Evolutionary conservation across 2,797 vertebrate genomes (phyloP).

Genomic region (Pseudochromis fuscus): DNA sequence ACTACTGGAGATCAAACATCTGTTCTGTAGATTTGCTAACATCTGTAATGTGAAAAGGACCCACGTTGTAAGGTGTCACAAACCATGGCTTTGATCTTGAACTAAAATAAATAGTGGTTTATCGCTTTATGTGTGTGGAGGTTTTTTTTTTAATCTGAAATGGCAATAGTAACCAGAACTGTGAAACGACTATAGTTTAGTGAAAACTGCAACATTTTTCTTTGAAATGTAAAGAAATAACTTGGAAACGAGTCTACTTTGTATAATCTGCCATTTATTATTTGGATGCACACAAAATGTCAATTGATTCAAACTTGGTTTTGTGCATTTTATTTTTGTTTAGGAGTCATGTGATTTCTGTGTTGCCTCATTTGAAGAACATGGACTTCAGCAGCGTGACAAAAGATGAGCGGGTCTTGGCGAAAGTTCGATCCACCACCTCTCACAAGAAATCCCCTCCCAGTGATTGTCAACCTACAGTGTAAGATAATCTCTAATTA

Average conservation of each 20-base stretch:
- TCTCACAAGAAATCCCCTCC: not conserved
- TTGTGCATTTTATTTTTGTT: conserved; percentile 19
- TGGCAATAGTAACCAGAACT: not conserved
- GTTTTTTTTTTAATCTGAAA: not conserved
- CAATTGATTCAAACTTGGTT: not conserved
- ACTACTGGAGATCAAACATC: not conserved
- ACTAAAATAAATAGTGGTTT: not conserved
- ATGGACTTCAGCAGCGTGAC: conserved; percentile 89
- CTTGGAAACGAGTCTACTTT: conserved; percentile 4
- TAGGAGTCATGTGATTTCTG: conserved; percentile 83
- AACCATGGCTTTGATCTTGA: not conserved
- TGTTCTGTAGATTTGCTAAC: not conserved
- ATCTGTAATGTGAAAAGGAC: not conserved
- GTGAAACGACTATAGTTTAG: not conserved
- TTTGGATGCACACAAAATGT: not conserved
- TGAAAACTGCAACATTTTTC: not conserved
- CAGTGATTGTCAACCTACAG: not conserved
- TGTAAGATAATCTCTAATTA: not conserved
- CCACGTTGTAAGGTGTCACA: not conserved
- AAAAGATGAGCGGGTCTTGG: conserved; percentile 78
- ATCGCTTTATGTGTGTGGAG: too few relatives aligned
- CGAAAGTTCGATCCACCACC: conserved; percentile 65
- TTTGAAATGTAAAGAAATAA: not conserved
- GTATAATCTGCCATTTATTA: conserved; percentile 8
- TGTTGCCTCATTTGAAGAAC: conserved; percentile 83